Evolutionary conservation across 2,888 invertebrate species (phyloP).

Genomic region (Pyrrhosoma nymphula): DNA sequence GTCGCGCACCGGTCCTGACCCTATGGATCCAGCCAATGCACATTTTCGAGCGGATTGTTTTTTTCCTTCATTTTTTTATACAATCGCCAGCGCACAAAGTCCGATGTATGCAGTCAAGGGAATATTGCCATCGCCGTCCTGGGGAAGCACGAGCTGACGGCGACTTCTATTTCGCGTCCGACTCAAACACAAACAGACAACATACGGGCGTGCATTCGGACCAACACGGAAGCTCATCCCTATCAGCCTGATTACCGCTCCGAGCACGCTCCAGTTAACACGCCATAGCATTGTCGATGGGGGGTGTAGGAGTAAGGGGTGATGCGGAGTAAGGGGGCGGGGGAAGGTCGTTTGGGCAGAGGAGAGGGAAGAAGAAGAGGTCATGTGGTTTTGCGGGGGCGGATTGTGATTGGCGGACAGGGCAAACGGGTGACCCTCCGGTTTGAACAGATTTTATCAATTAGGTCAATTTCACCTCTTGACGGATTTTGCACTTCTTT

Average conservation of each 20-base stretch:
- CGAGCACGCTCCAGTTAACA: conserved; percentile 34
- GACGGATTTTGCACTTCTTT: too few species aligned
- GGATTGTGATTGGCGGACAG: neutral
- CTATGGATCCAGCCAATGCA: neutral
- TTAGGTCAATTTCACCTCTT: neutral
- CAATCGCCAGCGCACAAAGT: neutral
- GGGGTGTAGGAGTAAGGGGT: neutral
- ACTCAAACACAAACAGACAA: neutral
- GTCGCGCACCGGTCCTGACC: neutral
- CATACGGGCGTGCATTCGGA: neutral
- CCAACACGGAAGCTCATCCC: neutral
- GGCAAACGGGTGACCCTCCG: neutral
- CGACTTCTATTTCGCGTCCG: neutral
- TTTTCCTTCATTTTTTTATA: neutral
- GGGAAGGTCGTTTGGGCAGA: neutral
- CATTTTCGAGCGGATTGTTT: neutral
- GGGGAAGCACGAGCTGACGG: neutral
- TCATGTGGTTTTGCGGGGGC: neutral
- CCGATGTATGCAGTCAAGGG: neutral
- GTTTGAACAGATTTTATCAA: neutral
- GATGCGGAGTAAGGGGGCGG: neutral
- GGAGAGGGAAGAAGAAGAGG: neutral
- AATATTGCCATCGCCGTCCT: neutral
- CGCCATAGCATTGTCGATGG: neutral
- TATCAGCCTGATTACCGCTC: conserved; percentile 40